These are phyloP conservation scores for Montipora sp. DNA, from an alignment of 64 coral and sea anemone genomes.

Conservation along the genomic window DNA sequence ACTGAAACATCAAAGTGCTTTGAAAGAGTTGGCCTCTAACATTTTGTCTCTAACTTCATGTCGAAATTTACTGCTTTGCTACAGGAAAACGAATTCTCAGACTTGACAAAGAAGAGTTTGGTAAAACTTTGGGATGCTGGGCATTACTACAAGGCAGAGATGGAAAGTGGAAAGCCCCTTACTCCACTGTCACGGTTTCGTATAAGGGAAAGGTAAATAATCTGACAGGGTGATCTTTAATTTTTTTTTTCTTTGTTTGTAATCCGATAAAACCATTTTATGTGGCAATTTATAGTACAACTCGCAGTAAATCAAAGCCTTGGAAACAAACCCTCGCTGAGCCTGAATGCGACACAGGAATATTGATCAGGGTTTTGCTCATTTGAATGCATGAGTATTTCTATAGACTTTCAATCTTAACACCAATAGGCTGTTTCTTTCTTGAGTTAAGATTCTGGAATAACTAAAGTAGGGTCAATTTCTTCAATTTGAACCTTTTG, in stretches of 20 bases:
- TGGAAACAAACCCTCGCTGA: no score
- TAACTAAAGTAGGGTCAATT: not conserved
- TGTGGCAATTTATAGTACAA: no score
- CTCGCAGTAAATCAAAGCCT: no score
- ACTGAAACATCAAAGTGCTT: not conserved
- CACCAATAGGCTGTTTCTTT: not conserved
- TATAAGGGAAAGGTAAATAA: slow-evolving; percentile 37
- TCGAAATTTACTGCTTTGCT: not conserved
- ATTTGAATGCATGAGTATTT: not conserved
- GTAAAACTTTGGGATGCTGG: slow-evolving; percentile 45
- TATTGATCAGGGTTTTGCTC: no score
- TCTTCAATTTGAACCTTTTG: no score
- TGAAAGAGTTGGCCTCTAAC: not conserved
- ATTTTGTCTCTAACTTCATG: not conserved
- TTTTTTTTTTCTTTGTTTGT: no score
- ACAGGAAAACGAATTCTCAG: slow-evolving; percentile 38
- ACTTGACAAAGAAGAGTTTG: not conserved
- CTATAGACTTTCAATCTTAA: not conserved
- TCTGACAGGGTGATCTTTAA: no score
- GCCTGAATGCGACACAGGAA: no score
- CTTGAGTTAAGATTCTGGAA: not conserved
- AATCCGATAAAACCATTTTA: no score
- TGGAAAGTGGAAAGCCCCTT: slow-evolving; percentile 13
- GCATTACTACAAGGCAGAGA: slow-evolving; percentile 35
- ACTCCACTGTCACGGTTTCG: slow-evolving; percentile 51